Percentiles rank a stretch among this genome's conserved stretches.
Conservation (phyloP, 1,140 invertebrate species). For the Drosophila watanabei region DNA sequence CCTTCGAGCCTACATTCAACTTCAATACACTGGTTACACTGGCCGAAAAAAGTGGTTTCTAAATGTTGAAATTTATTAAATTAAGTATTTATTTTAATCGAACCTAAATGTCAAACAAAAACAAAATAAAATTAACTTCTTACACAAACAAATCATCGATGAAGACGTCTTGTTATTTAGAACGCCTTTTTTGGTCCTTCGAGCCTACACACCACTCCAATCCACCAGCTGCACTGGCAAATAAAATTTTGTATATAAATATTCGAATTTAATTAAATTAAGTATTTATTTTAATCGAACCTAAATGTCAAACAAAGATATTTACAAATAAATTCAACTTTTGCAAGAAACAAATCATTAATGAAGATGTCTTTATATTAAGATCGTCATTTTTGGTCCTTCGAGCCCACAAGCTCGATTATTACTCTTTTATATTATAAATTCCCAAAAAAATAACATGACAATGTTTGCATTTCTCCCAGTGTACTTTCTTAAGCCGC, state of each 20-base stretch:
- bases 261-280: no score
- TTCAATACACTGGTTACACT: no score
- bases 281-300: no score
- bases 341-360: no score
- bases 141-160: background rate
- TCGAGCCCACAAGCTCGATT: background rate
- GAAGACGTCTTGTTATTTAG: background rate
- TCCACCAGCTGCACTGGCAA: no score
- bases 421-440: background rate
- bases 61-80: background rate
- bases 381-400: background rate
- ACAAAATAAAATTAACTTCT: background rate
- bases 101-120: background rate
- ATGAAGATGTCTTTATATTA: no score
- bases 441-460: background rate
- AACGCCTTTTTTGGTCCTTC: background rate
- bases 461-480: background rate
- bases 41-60: no score
- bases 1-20: background rate
- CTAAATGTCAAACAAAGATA: no score
- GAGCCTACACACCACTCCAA: background rate
- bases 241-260: no score
- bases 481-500: conserved; percentile 5
- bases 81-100: background rate
- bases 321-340: no score